Evolutionary conservation across 2,797 vertebrate species (phyloP).

Genomic region (Limosa lapponica): DNA sequence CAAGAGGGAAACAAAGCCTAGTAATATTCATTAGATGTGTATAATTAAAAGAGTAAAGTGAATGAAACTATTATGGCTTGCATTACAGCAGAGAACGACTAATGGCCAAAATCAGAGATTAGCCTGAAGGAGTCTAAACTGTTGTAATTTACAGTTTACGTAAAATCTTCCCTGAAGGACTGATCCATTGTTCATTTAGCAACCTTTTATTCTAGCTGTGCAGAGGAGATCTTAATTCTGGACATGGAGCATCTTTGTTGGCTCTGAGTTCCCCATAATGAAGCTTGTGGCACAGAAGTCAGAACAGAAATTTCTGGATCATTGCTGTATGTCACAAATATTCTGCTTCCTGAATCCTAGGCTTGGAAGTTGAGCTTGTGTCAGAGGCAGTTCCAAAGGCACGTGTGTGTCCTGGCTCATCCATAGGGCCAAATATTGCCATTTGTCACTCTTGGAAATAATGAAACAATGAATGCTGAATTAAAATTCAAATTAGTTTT

Average conservation of each 20-base stretch:
- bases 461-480: not conserved
- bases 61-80: conserved; percentile 12
- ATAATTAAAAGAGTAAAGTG: conserved; percentile 43
- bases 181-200: not conserved
- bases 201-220: not conserved
- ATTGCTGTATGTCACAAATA: not conserved
- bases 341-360: not conserved
- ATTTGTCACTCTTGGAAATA: not conserved
- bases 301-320: not conserved
- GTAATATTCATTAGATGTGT: conserved; percentile 27
- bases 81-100: not conserved
- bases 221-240: not conserved
- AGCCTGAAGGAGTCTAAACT: conserved; percentile 1
- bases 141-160: conserved; percentile 1
- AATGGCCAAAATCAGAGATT: not conserved
- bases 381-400: not conserved
- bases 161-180: not conserved
- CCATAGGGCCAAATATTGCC: not conserved
- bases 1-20: not conserved
- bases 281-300: not conserved
- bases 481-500: not conserved
- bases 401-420: not conserved
- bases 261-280: not conserved
- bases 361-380: not conserved
- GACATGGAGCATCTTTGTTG: not conserved